Base-by-base conservation (phyloP, 2,113 vertebrate species). In the Empidonax traillii region DNA sequence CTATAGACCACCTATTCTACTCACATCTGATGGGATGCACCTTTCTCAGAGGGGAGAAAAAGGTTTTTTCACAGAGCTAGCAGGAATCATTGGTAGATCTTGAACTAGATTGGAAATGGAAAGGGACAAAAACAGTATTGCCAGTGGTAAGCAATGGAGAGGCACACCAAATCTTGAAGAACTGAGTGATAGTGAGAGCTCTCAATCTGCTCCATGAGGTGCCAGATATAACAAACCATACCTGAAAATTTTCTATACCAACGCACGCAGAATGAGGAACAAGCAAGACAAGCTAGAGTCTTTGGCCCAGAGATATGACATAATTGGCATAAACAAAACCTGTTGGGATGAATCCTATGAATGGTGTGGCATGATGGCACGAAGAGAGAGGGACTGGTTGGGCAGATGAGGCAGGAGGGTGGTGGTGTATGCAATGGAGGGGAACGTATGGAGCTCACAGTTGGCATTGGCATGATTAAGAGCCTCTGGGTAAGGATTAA, bases 121-220 rank as follows among this genome's bases (percentile, higher is more conserved):
- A 87, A 53, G 14, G 27, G 33, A 23, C 9, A 61, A 61, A 44
- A 78, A 10, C 4, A 23, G 33, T 27, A 37, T 23, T 78, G 33
- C 8, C 31, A 49, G 24, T 46, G 43, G 31, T 35, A 35, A 51
- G 1, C 30, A 25, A 25, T 16, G 12, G 35, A 12, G 20, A 24
- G 20, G 20, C 16, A 59, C 31, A 59, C 8, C 21, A 77, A 22
- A 22, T 22, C 25, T 44, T 14, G 14, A 37, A 20, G 21, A 52
- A 6, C 22, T 27, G 11, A 27, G 27, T 31, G 25, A 37, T 15
- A 22, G 7, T 14, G 7, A 0, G 0, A 52, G 21, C 21, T 22
- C 21, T 44, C 44, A 27, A 2, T 59, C 31, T 37, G 6, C 53
- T 44, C 7, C 2, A 5, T 18, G 11, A 39, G 9, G 3, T 33